Evolutionary conservation across 2,113 vertebrate genomes (phyloP).

Genomic region (Elanus axillaris): DNA sequence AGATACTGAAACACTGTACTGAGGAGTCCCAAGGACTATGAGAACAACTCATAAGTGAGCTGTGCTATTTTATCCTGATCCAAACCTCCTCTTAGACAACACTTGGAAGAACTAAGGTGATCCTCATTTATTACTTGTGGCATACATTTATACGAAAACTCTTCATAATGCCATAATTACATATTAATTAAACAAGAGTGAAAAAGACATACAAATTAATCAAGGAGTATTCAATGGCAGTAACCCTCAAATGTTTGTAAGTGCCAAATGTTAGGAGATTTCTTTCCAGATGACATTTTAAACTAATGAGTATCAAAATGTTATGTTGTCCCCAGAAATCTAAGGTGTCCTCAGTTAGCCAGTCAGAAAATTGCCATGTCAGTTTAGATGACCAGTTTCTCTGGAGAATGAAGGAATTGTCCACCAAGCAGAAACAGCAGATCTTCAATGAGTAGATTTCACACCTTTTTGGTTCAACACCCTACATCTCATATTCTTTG

Average conservation of each 20-base stretch:
- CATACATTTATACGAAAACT: neutral
- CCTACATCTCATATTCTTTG: neutral
- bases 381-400: slow-evolving; percentile 19
- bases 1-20: neutral
- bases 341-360: neutral
- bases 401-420: neutral
- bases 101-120: neutral
- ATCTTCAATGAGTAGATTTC: neutral
- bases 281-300: slow-evolving; percentile 43
- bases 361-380: slow-evolving; percentile 38
- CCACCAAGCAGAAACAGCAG: slow-evolving; percentile 5
- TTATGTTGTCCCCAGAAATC: neutral
- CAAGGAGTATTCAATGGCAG: neutral
- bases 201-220: neutral
- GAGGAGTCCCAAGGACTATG: neutral
- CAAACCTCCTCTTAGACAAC: neutral
- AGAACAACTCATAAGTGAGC: neutral
- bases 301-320: slow-evolving; percentile 42
- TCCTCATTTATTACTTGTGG: neutral
- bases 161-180: neutral
- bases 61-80: neutral
- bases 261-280: neutral
- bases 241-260: neutral
- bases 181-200: neutral
- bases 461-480: neutral